Conservation (phyloP, 2,888 invertebrate genomes). For the Diplolepis rosae region DNA sequence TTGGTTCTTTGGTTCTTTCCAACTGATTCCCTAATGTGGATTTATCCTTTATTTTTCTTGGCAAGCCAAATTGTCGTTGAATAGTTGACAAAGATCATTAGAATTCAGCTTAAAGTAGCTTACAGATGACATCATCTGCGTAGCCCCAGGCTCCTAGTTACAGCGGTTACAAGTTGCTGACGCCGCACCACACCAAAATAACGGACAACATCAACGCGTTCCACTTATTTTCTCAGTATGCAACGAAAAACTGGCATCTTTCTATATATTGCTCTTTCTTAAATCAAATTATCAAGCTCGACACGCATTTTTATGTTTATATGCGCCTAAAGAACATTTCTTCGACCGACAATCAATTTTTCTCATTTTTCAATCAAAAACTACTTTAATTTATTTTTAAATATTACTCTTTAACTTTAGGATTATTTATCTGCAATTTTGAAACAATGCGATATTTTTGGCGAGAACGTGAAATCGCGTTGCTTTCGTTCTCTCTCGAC, state of each 20-base stretch:
- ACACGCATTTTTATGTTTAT: too few species aligned
- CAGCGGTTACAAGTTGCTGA: slow-evolving; percentile 55
- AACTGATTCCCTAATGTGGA: too few species aligned
- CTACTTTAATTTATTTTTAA: too few species aligned
- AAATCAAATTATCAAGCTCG: too few species aligned
- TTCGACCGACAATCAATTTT: too few species aligned
- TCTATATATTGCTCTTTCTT: too few species aligned
- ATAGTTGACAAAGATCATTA: not conserved
- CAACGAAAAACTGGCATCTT: not conserved
- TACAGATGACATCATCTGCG: not conserved
- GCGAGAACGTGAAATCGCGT: not conserved
- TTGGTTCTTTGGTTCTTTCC: too few species aligned
- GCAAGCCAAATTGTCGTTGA: not conserved
- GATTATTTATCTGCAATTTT: too few species aligned
- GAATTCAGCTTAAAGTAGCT: not conserved
- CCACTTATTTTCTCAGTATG: slow-evolving; percentile 51
- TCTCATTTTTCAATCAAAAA: too few species aligned
- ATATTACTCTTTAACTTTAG: too few species aligned
- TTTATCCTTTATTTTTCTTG: not conserved
- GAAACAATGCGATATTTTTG: not conserved
- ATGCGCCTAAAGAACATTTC: too few species aligned
- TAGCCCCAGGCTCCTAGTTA: slow-evolving; percentile 48
- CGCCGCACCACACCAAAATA: slow-evolving; percentile 58
- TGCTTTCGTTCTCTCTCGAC: slow-evolving; percentile 2
- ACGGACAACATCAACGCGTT: slow-evolving; percentile 63